A percentile compares a stretch with the other conserved stretches of the same genome.
Conservation (phyloP, 2,888 invertebrate species). For the Dasypogon diadema region DNA sequence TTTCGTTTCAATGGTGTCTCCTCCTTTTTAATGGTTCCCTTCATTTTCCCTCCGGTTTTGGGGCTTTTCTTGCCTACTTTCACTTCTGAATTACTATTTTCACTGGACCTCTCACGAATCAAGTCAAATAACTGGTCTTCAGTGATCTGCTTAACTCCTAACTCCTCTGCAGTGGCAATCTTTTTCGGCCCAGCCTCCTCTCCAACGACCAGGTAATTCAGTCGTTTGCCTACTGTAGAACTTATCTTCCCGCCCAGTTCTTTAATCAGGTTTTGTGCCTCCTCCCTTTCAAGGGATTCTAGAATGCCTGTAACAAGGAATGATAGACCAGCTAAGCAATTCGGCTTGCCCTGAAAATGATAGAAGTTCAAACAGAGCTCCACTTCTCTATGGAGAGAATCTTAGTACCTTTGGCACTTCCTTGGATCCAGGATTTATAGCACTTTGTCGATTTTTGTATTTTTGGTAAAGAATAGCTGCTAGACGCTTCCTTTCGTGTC, state of each 20-base stretch:
- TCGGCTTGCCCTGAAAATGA: conserved; percentile 75
- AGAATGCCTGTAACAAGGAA: conserved; percentile 88
- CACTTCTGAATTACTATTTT: conserved; percentile 53
- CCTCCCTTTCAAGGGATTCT: conserved; percentile 88
- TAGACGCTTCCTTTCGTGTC: conserved; percentile 76
- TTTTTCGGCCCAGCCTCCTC: conserved; percentile 90
- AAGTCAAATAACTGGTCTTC: conserved; percentile 88
- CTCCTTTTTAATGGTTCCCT: neutral
- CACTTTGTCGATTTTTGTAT: conserved; percentile 83
- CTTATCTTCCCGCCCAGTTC: conserved; percentile 86
- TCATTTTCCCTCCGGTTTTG: conserved; percentile 9
- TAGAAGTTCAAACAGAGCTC: too few relatives aligned
- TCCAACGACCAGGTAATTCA: conserved; percentile 85
- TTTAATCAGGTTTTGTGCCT: conserved; percentile 78
- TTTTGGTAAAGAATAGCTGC: conserved; percentile 78
- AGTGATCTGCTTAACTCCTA: conserved; percentile 79
- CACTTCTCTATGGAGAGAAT: too few relatives aligned
- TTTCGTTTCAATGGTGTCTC: neutral
- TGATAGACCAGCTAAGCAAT: conserved; percentile 78
- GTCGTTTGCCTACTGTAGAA: conserved; percentile 80
- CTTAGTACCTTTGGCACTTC: conserved; percentile 80
- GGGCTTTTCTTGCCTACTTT: conserved; percentile 44
- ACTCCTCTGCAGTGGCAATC: conserved; percentile 78
- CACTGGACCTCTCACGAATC: conserved; percentile 74
- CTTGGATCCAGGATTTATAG: conserved; percentile 85